Base-by-base conservation (phyloP, 2,113 vertebrate species). In the Pycnonotus jocosus region DNA sequence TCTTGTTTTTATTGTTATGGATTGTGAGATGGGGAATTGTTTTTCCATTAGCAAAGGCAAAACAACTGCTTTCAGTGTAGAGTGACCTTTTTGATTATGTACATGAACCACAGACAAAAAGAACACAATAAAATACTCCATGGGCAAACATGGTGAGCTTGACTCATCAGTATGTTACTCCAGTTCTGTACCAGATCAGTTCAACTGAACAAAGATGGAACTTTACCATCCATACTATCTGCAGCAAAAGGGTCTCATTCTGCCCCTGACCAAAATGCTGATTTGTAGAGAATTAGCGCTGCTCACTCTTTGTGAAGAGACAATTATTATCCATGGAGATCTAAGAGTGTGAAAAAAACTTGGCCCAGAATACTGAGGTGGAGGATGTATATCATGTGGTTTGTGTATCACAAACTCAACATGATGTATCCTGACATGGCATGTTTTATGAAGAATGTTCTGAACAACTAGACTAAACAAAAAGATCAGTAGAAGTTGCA, bases 41-140 rank as follows among this genome's bases (percentile, higher is more conserved):
- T 97, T 96, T 95, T 95, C 96, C 93, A 92, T 93, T 92, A 95
- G 80, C 80, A 91, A 81, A 93, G 68, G 90, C 89, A 95, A 93
- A 96, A 96, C 94, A 96, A 97, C 90, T 85, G 89, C 91, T 97
- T 97, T 95, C 86, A 95, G 94, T 90, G 91, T 95, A 87, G 58
- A 95, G 92, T 91, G 94, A 94, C 94, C 91, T 97, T 96, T 96
- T 82, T 80, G 93, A 88, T 95, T 94, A 94, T 95, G 90, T 71
- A 54, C 74, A 85, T 85, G 95, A 96, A 94, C 93, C 91, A 95
- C 95, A 97, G 92, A 96, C 70, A 95, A 90, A 92, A 94, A 93
- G 92, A 94, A 90, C 62, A 97, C 85, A 97, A 97, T 95, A 31
- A 95, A 95, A 90, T 82, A 28, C 92, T 95, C 87, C 79, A 83